Percentiles rank a stretch among this genome's conserved stretches.
These are phyloP conservation scores for Micrasema minimum DNA, from an alignment of 1,140 invertebrate species.

Conservation along the genomic window DNA sequence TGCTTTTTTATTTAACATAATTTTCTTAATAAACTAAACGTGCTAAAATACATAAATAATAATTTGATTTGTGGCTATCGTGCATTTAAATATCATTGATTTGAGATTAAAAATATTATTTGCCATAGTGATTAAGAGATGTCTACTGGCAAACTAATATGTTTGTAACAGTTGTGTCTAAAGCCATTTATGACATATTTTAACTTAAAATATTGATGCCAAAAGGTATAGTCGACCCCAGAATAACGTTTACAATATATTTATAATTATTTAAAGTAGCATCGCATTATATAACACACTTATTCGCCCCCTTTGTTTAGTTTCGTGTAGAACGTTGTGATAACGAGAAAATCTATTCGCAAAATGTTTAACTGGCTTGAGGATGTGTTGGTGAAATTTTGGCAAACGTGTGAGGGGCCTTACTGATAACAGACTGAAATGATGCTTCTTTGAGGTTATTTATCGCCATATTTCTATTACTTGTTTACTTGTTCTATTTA, in stretches of 20 bases:
- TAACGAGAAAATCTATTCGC: slow-evolving; percentile 50
- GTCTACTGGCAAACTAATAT: no score
- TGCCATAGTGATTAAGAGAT: no score
- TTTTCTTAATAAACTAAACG: no score
- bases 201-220: no score
- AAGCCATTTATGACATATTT: no score
- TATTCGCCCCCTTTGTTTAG: not conserved
- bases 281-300: slow-evolving; percentile 43
- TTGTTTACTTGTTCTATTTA: not conserved
- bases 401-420: slow-evolving; percentile 11
- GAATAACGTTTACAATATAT: slow-evolving; percentile 4
- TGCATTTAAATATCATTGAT: no score
- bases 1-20: no score
- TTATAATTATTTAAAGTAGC: slow-evolving; percentile 37
- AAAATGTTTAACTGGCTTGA: slow-evolving; percentile 45
- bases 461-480: not conserved
- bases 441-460: slow-evolving; percentile 4
- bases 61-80: no score
- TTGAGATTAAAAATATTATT: no score
- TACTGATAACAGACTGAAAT: slow-evolving; percentile 8
- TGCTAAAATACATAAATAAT: no score
- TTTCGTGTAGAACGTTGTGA: slow-evolving; percentile 24
- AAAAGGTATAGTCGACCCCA: slow-evolving; percentile 3
- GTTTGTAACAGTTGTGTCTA: no score
- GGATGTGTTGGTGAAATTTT: slow-evolving; percentile 16